Percentiles rank a stretch among this genome's conserved stretches.
These are phyloP conservation scores for Lepas anatifera DNA, from an alignment of 2,888 invertebrate species.

Conservation along the genomic window DNA sequence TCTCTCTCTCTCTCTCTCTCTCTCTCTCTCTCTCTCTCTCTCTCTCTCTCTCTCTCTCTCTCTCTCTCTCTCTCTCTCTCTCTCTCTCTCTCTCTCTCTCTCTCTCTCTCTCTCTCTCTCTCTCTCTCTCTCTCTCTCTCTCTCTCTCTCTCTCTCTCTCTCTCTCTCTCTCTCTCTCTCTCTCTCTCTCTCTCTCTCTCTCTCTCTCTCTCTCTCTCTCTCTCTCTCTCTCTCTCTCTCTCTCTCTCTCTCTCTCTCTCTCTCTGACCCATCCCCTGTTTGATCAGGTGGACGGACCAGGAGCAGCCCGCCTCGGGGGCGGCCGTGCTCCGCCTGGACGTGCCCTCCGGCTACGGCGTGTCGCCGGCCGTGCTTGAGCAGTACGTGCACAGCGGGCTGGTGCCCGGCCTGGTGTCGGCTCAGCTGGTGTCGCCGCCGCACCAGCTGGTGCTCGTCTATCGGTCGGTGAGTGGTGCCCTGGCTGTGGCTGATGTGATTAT, in stretches of 20 bases:
- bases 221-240: slow-evolving; percentile 25
- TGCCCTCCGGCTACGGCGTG: slow-evolving; percentile 38
- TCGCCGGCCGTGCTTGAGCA: slow-evolving; percentile 34
- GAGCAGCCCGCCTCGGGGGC: slow-evolving; percentile 33
- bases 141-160: too few species aligned
- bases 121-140: too few species aligned
- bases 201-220: too few species aligned
- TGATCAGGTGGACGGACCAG: slow-evolving; percentile 33
- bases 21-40: too few species aligned
- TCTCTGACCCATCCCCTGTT: not conserved
- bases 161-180: too few species aligned
- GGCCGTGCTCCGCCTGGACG: slow-evolving; percentile 35
- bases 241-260: not conserved
- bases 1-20: too few species aligned
- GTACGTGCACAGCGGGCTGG: not conserved
- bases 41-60: too few species aligned
- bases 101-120: too few species aligned
- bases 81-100: too few species aligned
- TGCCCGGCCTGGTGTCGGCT: not conserved
- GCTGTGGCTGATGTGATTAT: too few species aligned
- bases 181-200: too few species aligned
- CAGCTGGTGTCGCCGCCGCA: not conserved
- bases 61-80: too few species aligned
- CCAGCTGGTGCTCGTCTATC: not conserved
- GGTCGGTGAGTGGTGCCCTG: slow-evolving; percentile 4